Evolutionary conservation across 2,888 invertebrate genomes (phyloP), one percentile per base, ranked within the genome.

Genomic region (Hypomecis punctinalis): DNA sequence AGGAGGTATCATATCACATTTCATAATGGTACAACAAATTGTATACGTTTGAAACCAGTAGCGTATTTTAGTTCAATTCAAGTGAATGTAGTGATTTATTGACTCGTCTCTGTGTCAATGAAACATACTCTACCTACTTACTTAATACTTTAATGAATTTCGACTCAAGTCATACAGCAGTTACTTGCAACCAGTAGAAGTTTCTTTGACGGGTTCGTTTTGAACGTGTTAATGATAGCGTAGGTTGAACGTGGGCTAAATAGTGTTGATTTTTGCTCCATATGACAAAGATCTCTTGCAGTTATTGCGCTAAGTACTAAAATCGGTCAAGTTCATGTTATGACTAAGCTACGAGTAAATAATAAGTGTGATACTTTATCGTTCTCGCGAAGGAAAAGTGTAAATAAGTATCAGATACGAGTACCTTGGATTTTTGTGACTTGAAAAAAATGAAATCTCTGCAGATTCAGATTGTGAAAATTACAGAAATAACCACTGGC

Each of bases 181-280:
- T 23, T 10, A 23, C 6, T 9, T 37, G 7, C 13, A 45, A 49
- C 37, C 8, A 37, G 37, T 37, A 49, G 49, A 37, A 51, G 37
- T 51, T 5, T 13, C 37, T 37, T 48, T 48, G 39, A 51, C 49
- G 11, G n/a, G 33, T 35, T 39, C 13, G 40, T 46, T 35, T n/a
- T 43, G 13, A 51, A 40, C 10, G 13, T 56, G 60, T 47, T 39
- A 64, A 64, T 60, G n/a, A 46, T n/a, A 46, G 65, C 56, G 60
- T 65, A 11, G 65, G 65, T 2, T 23, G 40, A 47, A 43, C 60
- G 65, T 65, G 60, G 65, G 61, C 42, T 5, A 47, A 45, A 37
- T 56, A 43, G 45, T 54, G 33, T 62, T 61, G 54, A 47, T 54
- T 42, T 51, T 37, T 11, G 51, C 55, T 51, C n/a, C 39, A 11